Conservation (phyloP, 2,113 vertebrate genomes). For the Acrocephalus arundinaceus region DNA sequence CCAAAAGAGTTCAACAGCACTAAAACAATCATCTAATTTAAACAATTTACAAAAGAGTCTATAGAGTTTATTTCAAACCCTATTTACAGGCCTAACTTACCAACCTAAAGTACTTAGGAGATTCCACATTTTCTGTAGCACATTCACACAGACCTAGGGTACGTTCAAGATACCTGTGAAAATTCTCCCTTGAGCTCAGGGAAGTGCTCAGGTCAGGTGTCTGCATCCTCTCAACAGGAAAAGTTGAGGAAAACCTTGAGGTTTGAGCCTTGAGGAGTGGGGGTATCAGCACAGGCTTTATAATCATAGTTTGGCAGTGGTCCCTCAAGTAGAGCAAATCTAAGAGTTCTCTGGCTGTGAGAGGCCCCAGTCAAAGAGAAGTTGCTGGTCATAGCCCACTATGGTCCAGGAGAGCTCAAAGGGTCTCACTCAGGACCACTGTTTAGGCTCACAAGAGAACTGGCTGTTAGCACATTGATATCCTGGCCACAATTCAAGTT, state of each 20-base stretch:
- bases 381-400: background rate
- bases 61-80: background rate
- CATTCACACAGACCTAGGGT: background rate
- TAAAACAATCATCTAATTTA: background rate
- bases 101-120: background rate
- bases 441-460: background rate
- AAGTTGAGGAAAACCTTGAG: background rate
- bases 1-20: background rate
- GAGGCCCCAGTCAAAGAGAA: background rate
- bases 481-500: background rate
- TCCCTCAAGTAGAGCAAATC: too few relatives aligned
- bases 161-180: background rate
- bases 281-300: background rate
- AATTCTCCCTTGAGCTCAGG: background rate
- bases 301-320: background rate
- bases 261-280: rapidly evolving
- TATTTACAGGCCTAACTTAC: background rate
- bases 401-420: background rate
- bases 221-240: background rate
- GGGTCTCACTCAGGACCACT: background rate
- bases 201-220: background rate
- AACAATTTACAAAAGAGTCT: background rate
- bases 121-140: background rate
- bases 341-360: background rate
- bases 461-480: background rate